Base-by-base conservation (phyloP, 2,797 vertebrate genomes). In the Tragopan temminckii region DNA sequence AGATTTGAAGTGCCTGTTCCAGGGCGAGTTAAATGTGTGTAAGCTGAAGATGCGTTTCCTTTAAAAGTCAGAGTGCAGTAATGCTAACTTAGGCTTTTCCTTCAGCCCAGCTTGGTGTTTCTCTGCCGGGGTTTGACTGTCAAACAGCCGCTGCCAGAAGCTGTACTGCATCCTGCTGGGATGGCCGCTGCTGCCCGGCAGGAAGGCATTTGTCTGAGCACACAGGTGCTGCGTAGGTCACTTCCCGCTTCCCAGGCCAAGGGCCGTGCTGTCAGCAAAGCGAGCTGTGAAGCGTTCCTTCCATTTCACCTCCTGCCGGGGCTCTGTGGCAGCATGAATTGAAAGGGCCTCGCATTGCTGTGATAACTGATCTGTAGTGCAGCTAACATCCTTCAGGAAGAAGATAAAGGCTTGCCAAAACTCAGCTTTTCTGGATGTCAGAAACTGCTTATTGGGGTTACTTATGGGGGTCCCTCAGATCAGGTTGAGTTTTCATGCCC, bases 181-280 rank as follows among this genome's bases (percentile, higher is more conserved):
- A 43, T 0, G 3, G 27, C 59, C 79, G 9, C 43, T 7, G 53
- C 78, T 79, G 52, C 85, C 85, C 70, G 48, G 53, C 94, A 95
- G 96, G 95, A 96, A 97, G 45, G 71, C 40, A 2, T 64, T 95
- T 82, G 29, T 83, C 69, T 78, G 88, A 89, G 67, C 88, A 85
- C 68, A 67, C 97, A 97, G 97, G 97, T 97, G 97, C 94, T 90
- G 58, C 36, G 4, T 13, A 83, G 87, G 93, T 95, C 97, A 97
- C 83, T 97, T 96, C 97, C 97, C 93, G 53, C 95, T 88, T 89
- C 80, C 53, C 55, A 88, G 85, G 86, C 90, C 89, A 87, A 75
- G 77, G 82, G 81, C 80, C 40, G 70, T 8, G 9, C 68, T 86
- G 94, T 91, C 91, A 94, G 82, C 89, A 85, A 55, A 58, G 35